Conservation (phyloP, 2,797 vertebrate species). For the Scomberomorus guttatus region DNA sequence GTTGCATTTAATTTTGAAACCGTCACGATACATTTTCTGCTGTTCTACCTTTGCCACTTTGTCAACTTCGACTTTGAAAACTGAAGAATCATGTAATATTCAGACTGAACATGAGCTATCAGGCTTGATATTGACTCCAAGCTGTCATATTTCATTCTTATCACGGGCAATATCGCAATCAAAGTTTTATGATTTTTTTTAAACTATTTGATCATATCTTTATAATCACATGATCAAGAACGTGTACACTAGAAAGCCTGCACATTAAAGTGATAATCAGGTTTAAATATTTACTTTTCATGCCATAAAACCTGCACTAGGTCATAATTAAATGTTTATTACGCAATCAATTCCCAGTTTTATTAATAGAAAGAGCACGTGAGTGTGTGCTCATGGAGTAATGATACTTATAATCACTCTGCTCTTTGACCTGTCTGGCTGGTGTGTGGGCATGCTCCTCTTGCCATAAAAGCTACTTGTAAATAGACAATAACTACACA, state of each 20-base stretch:
- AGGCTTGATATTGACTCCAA: too few relatives aligned
- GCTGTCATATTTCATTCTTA: not conserved
- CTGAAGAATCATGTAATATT: too few relatives aligned
- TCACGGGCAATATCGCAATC: not conserved
- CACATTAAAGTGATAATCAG: not conserved
- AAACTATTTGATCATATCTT: not conserved
- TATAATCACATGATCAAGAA: not conserved
- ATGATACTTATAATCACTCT: conserved; percentile 8
- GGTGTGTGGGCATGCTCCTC: not conserved
- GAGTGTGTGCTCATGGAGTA: not conserved
- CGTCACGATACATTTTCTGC: not conserved
- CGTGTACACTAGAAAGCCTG: not conserved
- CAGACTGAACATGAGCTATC: not conserved
- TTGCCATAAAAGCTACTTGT: not conserved
- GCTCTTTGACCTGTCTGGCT: conserved; percentile 18
- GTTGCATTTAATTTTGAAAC: not conserved
- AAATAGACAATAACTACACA: not conserved
- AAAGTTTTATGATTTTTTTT: not conserved
- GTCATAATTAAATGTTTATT: not conserved
- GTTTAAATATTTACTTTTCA: not conserved
- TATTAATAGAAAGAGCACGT: not conserved
- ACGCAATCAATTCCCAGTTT: not conserved
- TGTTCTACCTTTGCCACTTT: not conserved
- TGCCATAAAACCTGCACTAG: not conserved
- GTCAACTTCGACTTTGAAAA: too few relatives aligned